Conservation (phyloP, 2,888 invertebrate genomes). For the Sinelater perroti region DNA sequence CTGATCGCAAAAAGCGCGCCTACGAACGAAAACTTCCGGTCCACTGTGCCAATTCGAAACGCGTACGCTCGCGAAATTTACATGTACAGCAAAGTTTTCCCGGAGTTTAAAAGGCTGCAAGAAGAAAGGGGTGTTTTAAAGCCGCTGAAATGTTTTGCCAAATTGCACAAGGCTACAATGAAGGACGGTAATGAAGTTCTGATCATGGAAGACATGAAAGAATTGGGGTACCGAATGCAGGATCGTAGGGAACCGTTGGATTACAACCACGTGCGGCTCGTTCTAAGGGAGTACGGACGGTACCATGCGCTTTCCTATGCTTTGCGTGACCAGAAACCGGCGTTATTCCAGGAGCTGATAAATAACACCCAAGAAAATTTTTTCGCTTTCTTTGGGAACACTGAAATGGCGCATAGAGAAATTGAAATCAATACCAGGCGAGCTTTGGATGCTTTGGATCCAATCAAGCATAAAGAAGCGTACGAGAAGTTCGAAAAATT, state of each 20-base stretch:
- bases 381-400: neutral
- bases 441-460: conserved; percentile 21
- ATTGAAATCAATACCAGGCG: neutral
- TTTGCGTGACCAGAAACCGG: conserved; percentile 42
- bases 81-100: conserved; percentile 46
- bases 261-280: conserved; percentile 44
- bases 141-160: conserved; percentile 36
- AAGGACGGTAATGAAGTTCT: conserved; percentile 41
- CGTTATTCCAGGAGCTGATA: conserved; percentile 38
- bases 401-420: neutral
- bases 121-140: conserved; percentile 36
- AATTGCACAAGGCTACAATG: conserved; percentile 29
- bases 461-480: conserved; percentile 17
- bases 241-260: conserved; percentile 41
- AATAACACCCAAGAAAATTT: conserved; percentile 11
- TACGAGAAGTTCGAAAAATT: conserved; percentile 32
- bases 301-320: conserved; percentile 50
- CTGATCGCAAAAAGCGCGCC: conserved; percentile 45
- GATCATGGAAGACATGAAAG: conserved; percentile 46
- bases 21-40: conserved; percentile 40
- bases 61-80: conserved; percentile 47
- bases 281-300: conserved; percentile 46
- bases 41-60: conserved; percentile 39
- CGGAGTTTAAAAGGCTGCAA: conserved; percentile 43
- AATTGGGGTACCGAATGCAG: conserved; percentile 28